Percentiles rank a stretch among this genome's conserved stretches.
These are phyloP conservation scores for Diplodus puntazzo DNA, from an alignment of 2,797 vertebrate genomes.

Conservation along the genomic window DNA sequence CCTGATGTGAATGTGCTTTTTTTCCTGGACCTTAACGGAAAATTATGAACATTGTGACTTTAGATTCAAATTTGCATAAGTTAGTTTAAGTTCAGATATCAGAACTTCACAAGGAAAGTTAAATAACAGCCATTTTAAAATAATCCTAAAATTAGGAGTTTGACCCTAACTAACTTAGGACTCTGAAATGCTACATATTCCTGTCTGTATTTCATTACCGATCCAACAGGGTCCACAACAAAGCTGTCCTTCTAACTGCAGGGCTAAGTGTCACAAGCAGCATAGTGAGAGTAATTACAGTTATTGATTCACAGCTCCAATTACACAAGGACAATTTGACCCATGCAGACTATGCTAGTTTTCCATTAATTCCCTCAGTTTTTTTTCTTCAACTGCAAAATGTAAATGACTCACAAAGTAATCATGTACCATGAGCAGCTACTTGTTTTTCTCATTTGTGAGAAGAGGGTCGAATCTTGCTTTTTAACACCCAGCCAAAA, in stretches of 20 bases:
- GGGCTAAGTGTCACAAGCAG: slow-evolving; percentile 58
- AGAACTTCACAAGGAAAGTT: slow-evolving; percentile 50
- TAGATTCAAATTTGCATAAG: slow-evolving; percentile 58
- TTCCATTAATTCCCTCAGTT: slow-evolving; percentile 70
- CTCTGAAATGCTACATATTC: slow-evolving; percentile 35
- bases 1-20: slow-evolving; percentile 53
- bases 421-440: slow-evolving; percentile 26
- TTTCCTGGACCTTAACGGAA: slow-evolving; percentile 35
- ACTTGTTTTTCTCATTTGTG: slow-evolving; percentile 45
- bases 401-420: slow-evolving; percentile 71
- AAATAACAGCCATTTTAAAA: slow-evolving; percentile 50
- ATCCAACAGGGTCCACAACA: slow-evolving; percentile 21
- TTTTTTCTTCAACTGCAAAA: slow-evolving; percentile 47
- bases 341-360: slow-evolving; percentile 56
- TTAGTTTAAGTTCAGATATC: slow-evolving; percentile 52
- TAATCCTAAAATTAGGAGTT: slow-evolving; percentile 49
- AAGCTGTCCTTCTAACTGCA: slow-evolving; percentile 36
- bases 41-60: slow-evolving; percentile 53
- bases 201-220: slow-evolving; percentile 41
- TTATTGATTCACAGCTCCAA: slow-evolving; percentile 71
- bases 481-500: slow-evolving; percentile 1
- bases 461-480: slow-evolving; percentile 4
- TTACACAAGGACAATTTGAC: slow-evolving; percentile 68
- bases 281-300: slow-evolving; percentile 63
- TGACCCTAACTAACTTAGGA: slow-evolving; percentile 43